Base-by-base conservation (phyloP, 2,888 invertebrate species). In the Rhingia campestris region DNA sequence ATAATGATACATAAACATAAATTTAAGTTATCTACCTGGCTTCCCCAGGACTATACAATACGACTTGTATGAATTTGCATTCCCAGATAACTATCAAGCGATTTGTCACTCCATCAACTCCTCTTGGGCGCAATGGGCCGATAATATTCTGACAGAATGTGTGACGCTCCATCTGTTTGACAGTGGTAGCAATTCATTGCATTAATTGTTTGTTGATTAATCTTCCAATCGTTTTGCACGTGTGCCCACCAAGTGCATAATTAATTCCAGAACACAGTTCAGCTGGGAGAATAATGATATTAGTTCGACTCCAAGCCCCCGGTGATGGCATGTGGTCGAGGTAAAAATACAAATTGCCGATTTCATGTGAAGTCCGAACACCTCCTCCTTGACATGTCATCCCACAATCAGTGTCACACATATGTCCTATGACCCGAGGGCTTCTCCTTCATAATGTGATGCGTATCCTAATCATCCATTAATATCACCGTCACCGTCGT, bases 121-220 rank as follows among this genome's bases (percentile, higher is more conserved):
- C 81, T 75, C 32, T 47, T 58, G 75, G 75, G 63, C 7, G 75
- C 81, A 75, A 70, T 75, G 69, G 45, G 58, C 41, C 64, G 73
- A 81, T 76, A 81, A 76, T 76, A 70, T 72, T 66, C 77, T 37
- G 72, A 81, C 72, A 67, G 72, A 77, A 54, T 77, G 74, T 63
- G 74, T 63, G 58, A 63, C 63, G 49, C 61, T 41, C 43, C 74
- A 69, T 56, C 74, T 61, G 69, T 14, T 37, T 45, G 45, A 58
- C 51, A 75, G 53, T 69, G 64, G 58, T 58, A 69, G 67, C 81
- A 72, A 81, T 56, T 66, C 81, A 81, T 72, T 54, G 72, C 53
- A 66, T 77, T 81, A 81, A 81, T 76, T 81, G 81, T 76, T 81
- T 77, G 81, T 66, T 77, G 66, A 77, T 77, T 77, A 81, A 81